Base-by-base conservation (phyloP, 2,113 vertebrate species). In the Circaetus cinerascens region DNA sequence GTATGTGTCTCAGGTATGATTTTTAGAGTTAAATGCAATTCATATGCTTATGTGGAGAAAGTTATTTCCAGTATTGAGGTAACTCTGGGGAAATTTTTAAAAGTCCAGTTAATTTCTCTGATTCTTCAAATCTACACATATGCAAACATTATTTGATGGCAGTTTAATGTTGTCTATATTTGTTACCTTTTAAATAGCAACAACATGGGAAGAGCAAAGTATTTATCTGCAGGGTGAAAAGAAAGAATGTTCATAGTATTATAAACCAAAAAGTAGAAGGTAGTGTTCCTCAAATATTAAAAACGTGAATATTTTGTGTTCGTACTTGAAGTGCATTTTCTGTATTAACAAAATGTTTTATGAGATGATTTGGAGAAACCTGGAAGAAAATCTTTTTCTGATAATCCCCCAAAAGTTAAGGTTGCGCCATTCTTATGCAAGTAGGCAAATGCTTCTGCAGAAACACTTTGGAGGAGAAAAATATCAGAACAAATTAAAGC, bases 401-500 rank as follows among this genome's bases (percentile, higher is more conserved):
- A 60, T 53, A 56, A 76, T 57, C 43, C 5, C 13, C 15, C 29
- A 8, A 0, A 93, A 72, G 30, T 64, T 27, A 66, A 67, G 29
- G 25, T 4, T 25, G 11, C 5, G 3, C 23, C 6, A 2, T 62
- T 74, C n/a, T 87, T 48, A 6, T 67, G 27, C 41, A 29, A 36
- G 1, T 11, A 78, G 55, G 38, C 40, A 78, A 56, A 34, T 20
- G 27, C 41, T 89, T 45, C 76, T 48, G 38, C 30, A 22, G 40
- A 38, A 79, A 69, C 13, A 27, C 15, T 55, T 12, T 69, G 53
- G 71, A 68, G 57, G 34, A 82, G 56, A 25, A 50, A 60, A 81
- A 20, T 9, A 13, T 0, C 11, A 2, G 15, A 57, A 40, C 0
- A 59, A 67, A 9, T 14, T 1, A 4, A 86, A 59, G 51, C 48